A percentile compares a stretch with the other conserved stretches of the same genome.
Evolutionary conservation across 2,113 vertebrate species (phyloP).

Genomic region (Dipodomys merriami): DNA sequence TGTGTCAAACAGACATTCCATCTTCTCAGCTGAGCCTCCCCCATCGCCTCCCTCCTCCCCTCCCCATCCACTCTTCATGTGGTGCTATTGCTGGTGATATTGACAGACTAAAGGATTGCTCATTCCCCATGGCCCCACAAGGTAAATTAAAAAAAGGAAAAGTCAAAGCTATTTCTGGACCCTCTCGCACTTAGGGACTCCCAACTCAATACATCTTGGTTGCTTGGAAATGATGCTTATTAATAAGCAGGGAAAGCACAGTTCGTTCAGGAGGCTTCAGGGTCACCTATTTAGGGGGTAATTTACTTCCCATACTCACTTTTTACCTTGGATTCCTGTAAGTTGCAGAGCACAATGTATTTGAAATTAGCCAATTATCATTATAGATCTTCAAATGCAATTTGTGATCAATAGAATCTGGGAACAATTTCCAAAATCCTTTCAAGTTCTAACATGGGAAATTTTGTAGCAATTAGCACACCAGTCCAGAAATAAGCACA

Average conservation of each 20-base stretch:
- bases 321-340: not conserved
- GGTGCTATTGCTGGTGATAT: conserved; percentile 71
- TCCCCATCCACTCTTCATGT: conserved; percentile 67
- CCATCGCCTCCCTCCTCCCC: not conserved
- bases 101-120: conserved; percentile 87
- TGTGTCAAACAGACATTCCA: conserved; percentile 71
- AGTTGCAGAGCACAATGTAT: conserved; percentile 45
- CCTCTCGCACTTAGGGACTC: conserved; percentile 83
- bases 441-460: not conserved
- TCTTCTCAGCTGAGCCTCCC: conserved; percentile 23
- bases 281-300: conserved; percentile 60
- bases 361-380: conserved; percentile 13
- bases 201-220: conserved; percentile 87
- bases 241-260: conserved; percentile 84
- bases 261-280: conserved; percentile 75
- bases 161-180: conserved; percentile 89
- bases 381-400: not conserved
- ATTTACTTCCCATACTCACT: conserved; percentile 64
- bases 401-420: not conserved
- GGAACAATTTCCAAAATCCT: not conserved
- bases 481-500: not conserved
- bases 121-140: conserved; percentile 85
- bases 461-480: conserved; percentile 19
- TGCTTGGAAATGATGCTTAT: conserved; percentile 87
- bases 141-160: conserved; percentile 89